Evolutionary conservation across 2,113 vertebrate genomes (phyloP).

Genomic region (Otocyon megalotis): DNA sequence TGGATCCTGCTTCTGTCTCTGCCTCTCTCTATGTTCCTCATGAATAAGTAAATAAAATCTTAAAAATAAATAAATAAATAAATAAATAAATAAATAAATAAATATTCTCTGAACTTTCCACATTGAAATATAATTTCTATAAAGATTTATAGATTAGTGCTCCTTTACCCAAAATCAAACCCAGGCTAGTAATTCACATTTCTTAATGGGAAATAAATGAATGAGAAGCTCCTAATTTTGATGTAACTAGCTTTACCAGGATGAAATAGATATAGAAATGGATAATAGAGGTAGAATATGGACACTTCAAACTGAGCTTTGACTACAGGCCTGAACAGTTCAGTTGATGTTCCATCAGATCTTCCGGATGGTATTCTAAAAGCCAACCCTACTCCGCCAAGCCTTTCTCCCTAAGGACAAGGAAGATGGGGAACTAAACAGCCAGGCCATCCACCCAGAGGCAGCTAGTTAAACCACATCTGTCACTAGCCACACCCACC

Average conservation of each 20-base stretch:
- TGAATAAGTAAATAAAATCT: too few species aligned
- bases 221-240: neutral
- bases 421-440: neutral
- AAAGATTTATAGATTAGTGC: neutral
- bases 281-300: neutral
- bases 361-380: neutral
- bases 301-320: neutral
- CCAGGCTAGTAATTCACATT: neutral
- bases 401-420: neutral
- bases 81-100: too few species aligned
- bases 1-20: too few species aligned
- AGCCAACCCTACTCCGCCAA: neutral
- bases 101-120: neutral
- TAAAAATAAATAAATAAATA: too few species aligned
- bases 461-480: neutral
- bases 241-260: neutral
- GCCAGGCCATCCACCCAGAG: neutral
- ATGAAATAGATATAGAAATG: neutral
- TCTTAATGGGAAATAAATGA: neutral
- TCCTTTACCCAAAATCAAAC: neutral
- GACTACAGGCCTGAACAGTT: neutral
- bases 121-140: neutral
- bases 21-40: too few species aligned
- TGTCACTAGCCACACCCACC: neutral
- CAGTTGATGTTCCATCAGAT: neutral